Evolutionary conservation across 2,888 invertebrate species (phyloP), one percentile per base, ranked within the genome.

Genomic region (Salpingus planirostris): DNA sequence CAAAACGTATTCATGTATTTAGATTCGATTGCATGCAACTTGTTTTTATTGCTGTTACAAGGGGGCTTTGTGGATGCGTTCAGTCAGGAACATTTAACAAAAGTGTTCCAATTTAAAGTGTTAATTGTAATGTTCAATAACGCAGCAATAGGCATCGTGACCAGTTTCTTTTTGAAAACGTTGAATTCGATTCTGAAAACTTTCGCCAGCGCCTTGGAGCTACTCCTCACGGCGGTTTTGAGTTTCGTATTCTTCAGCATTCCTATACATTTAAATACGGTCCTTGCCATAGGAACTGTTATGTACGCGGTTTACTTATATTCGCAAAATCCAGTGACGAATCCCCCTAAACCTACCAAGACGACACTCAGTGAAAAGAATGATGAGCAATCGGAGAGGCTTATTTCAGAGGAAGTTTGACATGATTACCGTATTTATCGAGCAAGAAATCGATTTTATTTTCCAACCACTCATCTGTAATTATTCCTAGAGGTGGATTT

Each of bases 1-100:
- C 95, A 95, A 65, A 96, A 95, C 62, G 78, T 91, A 4, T 95
- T 90, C 54, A 92, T 95, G 90, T 95, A 95, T 61, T 58, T 90
- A 14, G 90, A 95, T 63, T 93, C 93, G 3, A 90, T 95, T 41
- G 55, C 91, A n/a, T 92, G 91, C 59, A 95, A 93, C 62, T 61
- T 80, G n/a, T 61, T 76, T 2, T 69, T 91, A 35, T 67, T 93
- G 24, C 46, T 76, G 29, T 57, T 73, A 3, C 77, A 80, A 56
- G 86, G 83, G 1, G 74, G 81, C 50, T 52, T 82, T 0, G 38
- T 64, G 1, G 67, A 67, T 13, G 74, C 81, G 8, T 77, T 88
- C 46, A 68, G 73, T 1, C 58, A 66, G 11, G 60, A 68, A 1
- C 68, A 70, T 44, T 60, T 83, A 13, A 50, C 62, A 15, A 66